Percentiles rank a stretch among this genome's conserved stretches.
Conservation (phyloP, 64 coral and sea anemone species). For the Porites australiensis region DNA sequence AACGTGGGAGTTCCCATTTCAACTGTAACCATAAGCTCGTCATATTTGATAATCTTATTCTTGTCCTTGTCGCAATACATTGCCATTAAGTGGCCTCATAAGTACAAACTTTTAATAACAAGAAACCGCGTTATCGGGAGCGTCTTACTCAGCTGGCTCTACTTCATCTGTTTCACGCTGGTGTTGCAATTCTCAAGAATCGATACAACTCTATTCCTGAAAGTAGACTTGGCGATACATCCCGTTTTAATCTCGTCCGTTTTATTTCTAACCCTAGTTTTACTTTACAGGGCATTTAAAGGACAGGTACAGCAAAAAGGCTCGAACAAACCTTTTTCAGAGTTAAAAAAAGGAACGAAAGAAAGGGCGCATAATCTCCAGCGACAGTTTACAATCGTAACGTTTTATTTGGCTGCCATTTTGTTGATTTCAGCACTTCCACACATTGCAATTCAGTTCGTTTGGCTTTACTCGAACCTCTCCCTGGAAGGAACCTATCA, state of each 20-base stretch:
- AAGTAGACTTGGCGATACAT: constrained; percentile 77
- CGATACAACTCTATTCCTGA: constrained; percentile 39
- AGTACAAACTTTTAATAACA: constrained; percentile 71
- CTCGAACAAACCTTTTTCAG: background rate
- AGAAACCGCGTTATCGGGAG: constrained; percentile 44
- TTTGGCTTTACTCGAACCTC: constrained; percentile 49
- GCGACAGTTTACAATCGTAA: constrained; percentile 85
- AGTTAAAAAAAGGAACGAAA: background rate
- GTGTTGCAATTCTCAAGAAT: constrained; percentile 67
- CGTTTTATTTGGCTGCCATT: constrained; percentile 83
- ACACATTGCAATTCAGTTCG: constrained; percentile 79
- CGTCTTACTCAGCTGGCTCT: constrained; percentile 72
- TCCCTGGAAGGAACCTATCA: constrained; percentile 22
- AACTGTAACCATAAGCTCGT: constrained; percentile 93
- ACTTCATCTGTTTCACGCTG: constrained; percentile 77
- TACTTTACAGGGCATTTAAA: constrained; percentile 70
- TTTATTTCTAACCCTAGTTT: constrained; percentile 58
- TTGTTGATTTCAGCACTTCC: constrained; percentile 78
- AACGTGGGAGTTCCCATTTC: constrained; percentile 61
- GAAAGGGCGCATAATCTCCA: constrained; percentile 66
- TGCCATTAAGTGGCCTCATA: constrained; percentile 81
- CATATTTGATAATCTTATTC: constrained; percentile 78
- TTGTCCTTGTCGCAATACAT: constrained; percentile 86
- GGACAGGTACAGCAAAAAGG: constrained; percentile 47
- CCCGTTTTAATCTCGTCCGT: constrained; percentile 76